phyloP scores from a whole-genome alignment of 2,888 invertebrate species.

The Eristalis pertinax region DNA sequence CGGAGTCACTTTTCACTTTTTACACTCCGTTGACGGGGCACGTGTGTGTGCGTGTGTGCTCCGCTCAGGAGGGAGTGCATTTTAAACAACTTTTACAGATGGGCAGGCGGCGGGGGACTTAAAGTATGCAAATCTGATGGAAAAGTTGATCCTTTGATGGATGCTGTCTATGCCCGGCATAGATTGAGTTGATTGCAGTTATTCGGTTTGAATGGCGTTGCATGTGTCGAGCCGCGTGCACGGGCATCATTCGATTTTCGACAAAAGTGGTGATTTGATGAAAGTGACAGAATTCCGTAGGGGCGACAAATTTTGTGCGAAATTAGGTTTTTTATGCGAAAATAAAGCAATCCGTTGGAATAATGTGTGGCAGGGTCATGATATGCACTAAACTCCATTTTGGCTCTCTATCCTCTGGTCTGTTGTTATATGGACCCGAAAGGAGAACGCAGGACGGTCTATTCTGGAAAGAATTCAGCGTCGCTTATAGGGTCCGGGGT shows the following conservation, averaged over 20 bases:
- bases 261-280: no score
- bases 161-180: not conserved
- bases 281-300: no score
- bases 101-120: not conserved
- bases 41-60: slow-evolving; percentile 1
- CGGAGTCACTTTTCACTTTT: slow-evolving; percentile 60
- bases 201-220: not conserved
- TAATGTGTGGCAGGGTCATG: no score
- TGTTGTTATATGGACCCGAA: no score
- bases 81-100: slow-evolving; percentile 41
- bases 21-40: slow-evolving; percentile 54
- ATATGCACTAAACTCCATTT: no score
- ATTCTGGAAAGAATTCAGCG: no score
- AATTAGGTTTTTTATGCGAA: no score
- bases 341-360: no score
- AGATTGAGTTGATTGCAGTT: not conserved
- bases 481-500: no score
- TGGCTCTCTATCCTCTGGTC: no score
- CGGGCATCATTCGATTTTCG: not conserved
- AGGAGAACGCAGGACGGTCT: no score
- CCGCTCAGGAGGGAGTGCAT: slow-evolving; percentile 28
- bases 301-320: no score
- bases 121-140: slow-evolving; percentile 39
- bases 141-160: slow-evolving; percentile 26
- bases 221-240: not conserved